Evolutionary conservation across 2,888 invertebrate species (phyloP).

Genomic region (Thera obeliscata): DNA sequence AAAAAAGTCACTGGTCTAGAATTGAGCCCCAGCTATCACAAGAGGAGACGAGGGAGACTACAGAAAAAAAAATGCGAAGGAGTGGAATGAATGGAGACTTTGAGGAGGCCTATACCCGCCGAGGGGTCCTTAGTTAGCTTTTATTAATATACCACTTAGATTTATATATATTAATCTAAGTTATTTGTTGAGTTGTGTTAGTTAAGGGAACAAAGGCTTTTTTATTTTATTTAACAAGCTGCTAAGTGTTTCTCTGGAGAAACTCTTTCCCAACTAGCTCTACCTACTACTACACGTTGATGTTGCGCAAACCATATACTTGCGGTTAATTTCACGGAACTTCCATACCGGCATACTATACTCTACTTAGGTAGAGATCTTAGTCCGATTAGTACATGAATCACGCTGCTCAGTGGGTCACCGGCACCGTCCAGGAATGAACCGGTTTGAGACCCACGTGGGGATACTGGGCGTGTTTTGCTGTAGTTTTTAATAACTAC

Average conservation of each 20-base stretch:
- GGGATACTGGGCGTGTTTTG: constrained; percentile 2
- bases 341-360: not conserved
- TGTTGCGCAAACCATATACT: not conserved
- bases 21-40: no score
- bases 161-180: no score
- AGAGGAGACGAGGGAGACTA: no score
- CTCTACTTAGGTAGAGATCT: not conserved
- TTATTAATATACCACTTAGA: no score
- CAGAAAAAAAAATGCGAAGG: no score
- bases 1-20: no score
- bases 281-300: not conserved
- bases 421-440: constrained; percentile 7
- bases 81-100: no score
- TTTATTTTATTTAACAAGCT: no score
- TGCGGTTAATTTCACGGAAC: not conserved
- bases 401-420: constrained; percentile 19
- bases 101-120: no score
- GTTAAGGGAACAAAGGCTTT: no score
- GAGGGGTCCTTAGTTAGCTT: no score
- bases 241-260: not conserved
- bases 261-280: not conserved
- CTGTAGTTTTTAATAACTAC: not conserved
- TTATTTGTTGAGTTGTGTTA: no score
- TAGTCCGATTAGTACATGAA: constrained; percentile 9
- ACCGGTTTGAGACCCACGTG: constrained; percentile 12